phyloP scores from a whole-genome alignment of 2,113 vertebrate species.

The Hystrix cristata region DNA sequence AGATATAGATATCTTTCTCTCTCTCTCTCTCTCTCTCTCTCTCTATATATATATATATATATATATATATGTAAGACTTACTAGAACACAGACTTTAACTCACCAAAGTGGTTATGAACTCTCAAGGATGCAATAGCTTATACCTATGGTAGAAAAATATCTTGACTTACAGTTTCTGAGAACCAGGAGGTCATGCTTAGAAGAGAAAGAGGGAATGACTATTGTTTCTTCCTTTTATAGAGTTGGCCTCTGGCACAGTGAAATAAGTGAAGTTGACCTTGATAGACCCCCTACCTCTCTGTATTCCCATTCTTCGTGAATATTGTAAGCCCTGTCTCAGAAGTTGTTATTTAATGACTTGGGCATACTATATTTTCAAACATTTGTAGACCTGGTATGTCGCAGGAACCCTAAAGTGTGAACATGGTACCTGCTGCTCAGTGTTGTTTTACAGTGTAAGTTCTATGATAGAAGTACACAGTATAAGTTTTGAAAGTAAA shows the following conservation, averaged over 20 bases:
- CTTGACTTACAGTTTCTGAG: conserved; percentile 39
- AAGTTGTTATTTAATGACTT: conserved; percentile 10
- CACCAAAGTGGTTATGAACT: conserved; percentile 5
- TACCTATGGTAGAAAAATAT: not conserved
- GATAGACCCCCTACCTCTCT: not conserved
- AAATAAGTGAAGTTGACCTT: not conserved
- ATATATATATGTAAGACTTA: conserved; percentile 21
- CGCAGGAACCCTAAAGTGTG: not conserved
- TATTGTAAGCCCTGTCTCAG: not conserved
- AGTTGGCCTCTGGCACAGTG: not conserved
- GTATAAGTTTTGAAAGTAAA: conserved; percentile 21
- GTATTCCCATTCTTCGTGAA: conserved; percentile 6
- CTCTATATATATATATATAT: no score
- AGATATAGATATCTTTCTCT: no score
- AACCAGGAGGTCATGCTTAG: not conserved
- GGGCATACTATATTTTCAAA: not conserved
- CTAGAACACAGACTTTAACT: not conserved
- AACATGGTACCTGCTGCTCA: not conserved
- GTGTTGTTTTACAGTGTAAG: not conserved
- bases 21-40: no score
- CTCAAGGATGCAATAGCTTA: not conserved
- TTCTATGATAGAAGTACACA: not conserved
- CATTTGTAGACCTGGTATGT: not conserved
- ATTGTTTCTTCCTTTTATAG: not conserved
- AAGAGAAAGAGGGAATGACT: not conserved